Evolutionary conservation across 2,113 vertebrate species (phyloP).

Genomic region (Lethenteron reissneri): DNA sequence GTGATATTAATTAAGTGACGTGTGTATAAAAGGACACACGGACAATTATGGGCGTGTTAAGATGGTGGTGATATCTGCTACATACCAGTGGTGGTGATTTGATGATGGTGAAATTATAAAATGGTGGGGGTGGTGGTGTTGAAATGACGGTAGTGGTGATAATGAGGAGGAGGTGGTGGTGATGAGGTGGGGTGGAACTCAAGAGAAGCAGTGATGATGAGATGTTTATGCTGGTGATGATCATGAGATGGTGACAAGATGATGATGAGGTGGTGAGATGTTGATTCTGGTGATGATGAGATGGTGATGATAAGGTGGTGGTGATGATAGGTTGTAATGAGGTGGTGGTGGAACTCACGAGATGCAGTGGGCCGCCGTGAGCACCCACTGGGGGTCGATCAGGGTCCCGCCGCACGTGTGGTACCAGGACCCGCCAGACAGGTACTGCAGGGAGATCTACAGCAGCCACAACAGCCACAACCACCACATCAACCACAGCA

Average conservation of each 20-base stretch:
- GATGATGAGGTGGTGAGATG: background rate
- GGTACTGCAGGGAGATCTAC: conserved; percentile 47
- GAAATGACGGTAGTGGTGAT: too few species aligned
- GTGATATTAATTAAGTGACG: too few species aligned
- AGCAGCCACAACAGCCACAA: background rate
- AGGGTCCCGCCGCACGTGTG: conserved; percentile 62
- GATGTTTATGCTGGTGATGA: background rate
- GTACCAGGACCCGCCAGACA: conserved; percentile 19
- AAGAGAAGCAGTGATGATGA: background rate
- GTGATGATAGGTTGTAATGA: background rate
- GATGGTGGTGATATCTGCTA: background rate
- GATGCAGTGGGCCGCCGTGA: conserved; percentile 62
- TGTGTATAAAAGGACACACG: background rate
- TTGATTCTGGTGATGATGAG: background rate
- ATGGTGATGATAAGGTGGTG: background rate
- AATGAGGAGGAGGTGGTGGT: background rate
- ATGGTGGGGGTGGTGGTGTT: too few species aligned
- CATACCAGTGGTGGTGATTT: too few species aligned
- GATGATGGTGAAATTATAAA: too few species aligned
- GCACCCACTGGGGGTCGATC: conserved; percentile 35
- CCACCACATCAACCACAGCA: too few species aligned
- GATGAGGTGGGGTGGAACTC: background rate
- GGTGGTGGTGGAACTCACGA: conserved; percentile 6
- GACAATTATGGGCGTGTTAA: background rate
- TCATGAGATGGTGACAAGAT: background rate